Conservation (phyloP, 2,888 invertebrate species). For the Embidobia sp. region DNA sequence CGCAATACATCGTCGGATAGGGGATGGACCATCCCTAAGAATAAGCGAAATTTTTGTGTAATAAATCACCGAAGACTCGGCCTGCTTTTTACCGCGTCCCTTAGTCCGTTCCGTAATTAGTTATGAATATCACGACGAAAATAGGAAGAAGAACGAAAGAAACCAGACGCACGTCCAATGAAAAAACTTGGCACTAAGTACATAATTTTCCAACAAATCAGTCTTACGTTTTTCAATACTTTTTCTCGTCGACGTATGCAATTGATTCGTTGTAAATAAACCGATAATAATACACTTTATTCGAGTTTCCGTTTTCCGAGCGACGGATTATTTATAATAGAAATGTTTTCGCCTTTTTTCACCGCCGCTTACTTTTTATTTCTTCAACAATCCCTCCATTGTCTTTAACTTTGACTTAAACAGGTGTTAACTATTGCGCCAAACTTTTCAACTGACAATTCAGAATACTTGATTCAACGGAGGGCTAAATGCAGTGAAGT, state of each 20-base stretch:
- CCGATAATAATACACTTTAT: slow-evolving; percentile 14
- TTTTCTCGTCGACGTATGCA: slow-evolving; percentile 19
- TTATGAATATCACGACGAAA: slow-evolving; percentile 37
- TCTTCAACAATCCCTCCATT: background rate
- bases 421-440: slow-evolving; percentile 25
- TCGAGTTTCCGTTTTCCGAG: slow-evolving; percentile 7
- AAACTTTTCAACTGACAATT: slow-evolving; percentile 25
- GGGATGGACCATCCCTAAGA: slow-evolving; percentile 19
- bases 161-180: slow-evolving; percentile 5
- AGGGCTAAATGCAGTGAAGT: slow-evolving; percentile 1
- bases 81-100: slow-evolving; percentile 38
- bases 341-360: slow-evolving; percentile 1
- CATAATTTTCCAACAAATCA: slow-evolving; percentile 45
- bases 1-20: slow-evolving; percentile 1
- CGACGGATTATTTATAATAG: slow-evolving; percentile 21
- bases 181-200: slow-evolving; percentile 39
- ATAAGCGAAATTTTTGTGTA: slow-evolving; percentile 38
- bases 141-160: slow-evolving; percentile 41
- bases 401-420: slow-evolving; percentile 5
- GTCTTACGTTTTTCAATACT: slow-evolving; percentile 24
- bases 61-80: slow-evolving; percentile 41
- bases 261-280: slow-evolving; percentile 32
- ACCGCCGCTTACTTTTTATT: background rate
- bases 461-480: slow-evolving; percentile 15
- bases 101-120: slow-evolving; percentile 29